These are phyloP conservation scores for Phyllotreta striolata DNA, from an alignment of 2,888 invertebrate species.

Conservation along the genomic window DNA sequence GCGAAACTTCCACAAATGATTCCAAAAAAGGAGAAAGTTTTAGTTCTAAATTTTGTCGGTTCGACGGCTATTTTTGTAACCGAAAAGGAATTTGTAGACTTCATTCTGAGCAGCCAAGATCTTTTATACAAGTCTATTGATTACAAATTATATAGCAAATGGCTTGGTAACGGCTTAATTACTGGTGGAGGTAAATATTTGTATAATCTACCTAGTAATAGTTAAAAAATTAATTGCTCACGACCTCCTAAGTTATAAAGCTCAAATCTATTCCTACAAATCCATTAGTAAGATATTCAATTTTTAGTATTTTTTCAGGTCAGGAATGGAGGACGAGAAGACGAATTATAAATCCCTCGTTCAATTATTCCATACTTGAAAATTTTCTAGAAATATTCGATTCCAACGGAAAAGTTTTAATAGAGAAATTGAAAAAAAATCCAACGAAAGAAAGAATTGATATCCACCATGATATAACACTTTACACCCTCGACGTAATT, in stretches of 20 bases:
- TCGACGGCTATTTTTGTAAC: constrained; percentile 28
- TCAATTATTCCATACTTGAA: constrained; percentile 80
- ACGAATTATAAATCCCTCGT: constrained; percentile 78
- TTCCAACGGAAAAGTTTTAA: constrained; percentile 67
- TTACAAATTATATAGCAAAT: constrained; percentile 54
- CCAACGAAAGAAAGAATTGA: constrained; percentile 63
- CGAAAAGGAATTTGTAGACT: constrained; percentile 47
- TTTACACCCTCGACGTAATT: constrained; percentile 69
- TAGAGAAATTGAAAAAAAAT: constrained; percentile 63
- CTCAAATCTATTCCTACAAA: no score
- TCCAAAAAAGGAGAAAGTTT: constrained; percentile 37
- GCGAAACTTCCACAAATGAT: constrained; percentile 24
- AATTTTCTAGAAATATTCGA: constrained; percentile 76
- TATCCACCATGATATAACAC: constrained; percentile 69
- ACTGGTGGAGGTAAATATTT: constrained; percentile 53
- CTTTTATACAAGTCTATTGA: constrained; percentile 53
- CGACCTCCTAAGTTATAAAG: no score
- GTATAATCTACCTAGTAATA: neutral
- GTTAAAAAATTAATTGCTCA: no score
- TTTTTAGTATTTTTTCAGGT: no score
- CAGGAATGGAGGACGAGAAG: constrained; percentile 72
- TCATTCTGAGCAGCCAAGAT: constrained; percentile 50
- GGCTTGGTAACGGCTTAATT: constrained; percentile 58
- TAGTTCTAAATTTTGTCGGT: constrained; percentile 33
- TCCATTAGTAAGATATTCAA: no score